Base-by-base conservation (phyloP, 2,797 vertebrate genomes). In the Epinephelus awoara region DNA sequence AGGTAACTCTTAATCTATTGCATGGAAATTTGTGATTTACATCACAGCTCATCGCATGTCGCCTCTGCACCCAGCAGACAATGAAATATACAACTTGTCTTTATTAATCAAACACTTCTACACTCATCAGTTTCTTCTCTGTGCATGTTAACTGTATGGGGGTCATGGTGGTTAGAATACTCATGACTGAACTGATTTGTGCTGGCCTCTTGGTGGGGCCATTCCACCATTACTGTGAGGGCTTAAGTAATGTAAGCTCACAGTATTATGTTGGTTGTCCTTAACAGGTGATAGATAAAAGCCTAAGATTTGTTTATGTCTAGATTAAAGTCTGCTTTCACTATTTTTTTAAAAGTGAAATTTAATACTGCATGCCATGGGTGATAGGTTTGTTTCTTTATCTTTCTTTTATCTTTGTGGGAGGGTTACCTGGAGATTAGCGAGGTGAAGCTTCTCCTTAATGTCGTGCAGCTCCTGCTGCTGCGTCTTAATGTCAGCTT, bases 371-470 rank as follows among this genome's bases (percentile, higher is more conserved):
- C 8, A 6, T 47, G 5, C n/a, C 6, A 3, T 14, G 10, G 54
- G 12, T 6, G 15, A 19, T 38, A 15, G 21, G 27, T 18, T 17
- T 49, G 46, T 42, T 25, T 47, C 51, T 59, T 18, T 47, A 17
- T 47, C 14, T 19, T 50, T 29, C 13, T 55, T 42, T 62, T 3
- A 10, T 40, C 44, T 25, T 57, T 8, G 59, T 92, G 88, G 91
- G 92, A 65, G 23, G 49, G 55, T 91, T 89, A 91, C 95, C 95
- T 97, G 93, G 91, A 97, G 80, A 79, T 96, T 95, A 75, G 97
- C 95, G 0, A 96, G 89, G 66, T 96, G 96, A n/a, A 98, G 95
- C 90, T 97, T 96, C 83, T 97, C 95, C 90, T 97, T 97, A 79
- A 98, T 96, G 84, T 96, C 94, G 0, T 97, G 95, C 46, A 97